Base-by-base conservation (phyloP, 2,888 invertebrate species). In the Lordiphosa fenestrarum region DNA sequence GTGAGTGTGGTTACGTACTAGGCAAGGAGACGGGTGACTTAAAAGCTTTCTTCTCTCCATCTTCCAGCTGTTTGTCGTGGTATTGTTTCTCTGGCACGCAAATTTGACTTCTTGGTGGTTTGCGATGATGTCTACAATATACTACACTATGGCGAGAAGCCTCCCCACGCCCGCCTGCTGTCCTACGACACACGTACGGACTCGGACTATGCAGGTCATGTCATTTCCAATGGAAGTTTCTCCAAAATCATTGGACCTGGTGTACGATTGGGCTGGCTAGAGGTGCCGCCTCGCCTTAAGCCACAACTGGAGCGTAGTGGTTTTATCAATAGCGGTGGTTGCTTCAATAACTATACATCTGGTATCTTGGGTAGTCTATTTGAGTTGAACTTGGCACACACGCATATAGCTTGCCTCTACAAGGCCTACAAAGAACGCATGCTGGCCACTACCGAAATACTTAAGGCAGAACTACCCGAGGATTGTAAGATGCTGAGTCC, bases 51-150 rank as follows among this genome's bases (percentile, higher is more conserved):
- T 1, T 30, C 9, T 25, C 25, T 6, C 10, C 36, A 4, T 15
- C 4, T 44, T 44, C 7, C 49, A 91, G 91, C 86, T 66, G 86
- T 88, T 40, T 90, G 90, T 52, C 85, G 86, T 35, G 86, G 87
- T 13, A 80, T 92, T 21, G 88, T 91, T 3, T 69, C 85, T 30
- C 76, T 91, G 12, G 90, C 91, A 0, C 85, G 90, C 4, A 84
- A 90, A 33, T 87, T 89, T 61, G 88, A 90, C 37, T 81, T 91
- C 10, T 74, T 90, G 6, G 88, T 93, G 10, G 84, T 91, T 2
- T 92, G 92, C 71, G 93, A 93, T 72, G 93, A 93, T 85, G 92
- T 93, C 2, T 93, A 93, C 72, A 93, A 93, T 76, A 88, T 93
- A 15, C 86, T 93, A 0, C 74, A 89, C 62, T 93, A 92, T 69